phyloP scores from a whole-genome alignment of 2,113 vertebrate genomes.

The Poeciliopsis retropinna region DNA sequence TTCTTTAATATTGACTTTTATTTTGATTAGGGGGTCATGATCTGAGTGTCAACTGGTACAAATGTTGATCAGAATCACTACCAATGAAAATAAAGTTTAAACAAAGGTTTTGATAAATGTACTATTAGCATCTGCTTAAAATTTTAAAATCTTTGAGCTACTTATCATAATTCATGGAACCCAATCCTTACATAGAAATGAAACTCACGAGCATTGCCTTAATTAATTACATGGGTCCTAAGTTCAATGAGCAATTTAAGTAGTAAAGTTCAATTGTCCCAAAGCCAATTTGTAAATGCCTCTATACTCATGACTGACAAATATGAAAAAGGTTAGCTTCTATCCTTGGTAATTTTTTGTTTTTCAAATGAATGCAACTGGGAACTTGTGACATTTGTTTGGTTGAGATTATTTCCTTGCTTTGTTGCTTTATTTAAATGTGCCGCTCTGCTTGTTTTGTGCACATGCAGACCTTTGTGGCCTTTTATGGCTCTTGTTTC shows the following conservation, averaged over 20 bases:
- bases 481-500: slow-evolving; percentile 45
- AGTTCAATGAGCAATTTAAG: neutral
- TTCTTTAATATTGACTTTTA: neutral
- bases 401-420: too few species aligned
- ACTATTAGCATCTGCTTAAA: neutral
- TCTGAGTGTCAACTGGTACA: too few species aligned
- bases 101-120: neutral
- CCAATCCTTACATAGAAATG: neutral
- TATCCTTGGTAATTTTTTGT: too few species aligned
- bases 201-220: neutral
- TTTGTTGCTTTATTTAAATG: neutral
- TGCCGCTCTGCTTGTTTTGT: slow-evolving; percentile 1
- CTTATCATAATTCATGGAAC: neutral
- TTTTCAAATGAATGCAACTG: too few species aligned
- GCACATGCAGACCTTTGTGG: slow-evolving; percentile 7
- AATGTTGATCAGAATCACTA: neutral
- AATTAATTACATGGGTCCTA: neutral
- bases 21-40: too few species aligned
- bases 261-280: neutral
- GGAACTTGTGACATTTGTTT: too few species aligned
- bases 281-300: neutral
- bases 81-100: neutral
- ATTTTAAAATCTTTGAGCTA: neutral
- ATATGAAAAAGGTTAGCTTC: too few species aligned
- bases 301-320: too few species aligned